These are phyloP conservation scores for Eupsilia transversa DNA, from an alignment of 2,888 invertebrate genomes.

Conservation along the genomic window DNA sequence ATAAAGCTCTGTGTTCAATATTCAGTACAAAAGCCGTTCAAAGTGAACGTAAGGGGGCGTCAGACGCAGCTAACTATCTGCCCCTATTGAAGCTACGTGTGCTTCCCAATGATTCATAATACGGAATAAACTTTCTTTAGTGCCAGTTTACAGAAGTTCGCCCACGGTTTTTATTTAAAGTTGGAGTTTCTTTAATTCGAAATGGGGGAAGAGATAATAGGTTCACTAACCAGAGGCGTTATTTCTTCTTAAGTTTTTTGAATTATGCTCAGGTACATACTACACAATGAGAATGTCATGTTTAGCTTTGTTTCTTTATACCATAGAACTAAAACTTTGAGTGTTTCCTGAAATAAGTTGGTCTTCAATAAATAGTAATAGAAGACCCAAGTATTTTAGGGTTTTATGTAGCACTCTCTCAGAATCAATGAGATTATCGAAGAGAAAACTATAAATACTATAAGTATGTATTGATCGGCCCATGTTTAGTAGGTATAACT, in stretches of 20 bases:
- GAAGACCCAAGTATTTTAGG: not conserved
- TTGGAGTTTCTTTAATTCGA: constrained; percentile 7
- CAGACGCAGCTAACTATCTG: constrained; percentile 56
- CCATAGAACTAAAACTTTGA: not conserved
- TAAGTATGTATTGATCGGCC: not conserved
- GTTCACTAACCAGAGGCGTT: not conserved
- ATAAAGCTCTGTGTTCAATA: not conserved
- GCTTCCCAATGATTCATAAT: constrained; percentile 56
- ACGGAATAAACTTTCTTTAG: constrained; percentile 45
- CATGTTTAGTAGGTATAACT: not conserved
- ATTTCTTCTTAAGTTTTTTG: not conserved
- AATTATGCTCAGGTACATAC: not conserved
- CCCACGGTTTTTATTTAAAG: constrained; percentile 4
- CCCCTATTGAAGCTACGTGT: constrained; percentile 48
- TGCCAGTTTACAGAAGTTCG: constrained; percentile 10
- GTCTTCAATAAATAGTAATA: not conserved
- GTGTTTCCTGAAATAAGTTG: not conserved
- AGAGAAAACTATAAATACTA: constrained; percentile 2
- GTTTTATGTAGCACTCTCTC: not conserved
- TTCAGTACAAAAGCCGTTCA: constrained; percentile 1
- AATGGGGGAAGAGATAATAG: constrained; percentile 6
- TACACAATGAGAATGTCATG: too few relatives aligned
- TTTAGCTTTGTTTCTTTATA: not conserved
- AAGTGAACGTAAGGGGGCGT: constrained; percentile 50
- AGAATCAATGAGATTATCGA: not conserved